Evolutionary conservation across 2,113 vertebrate species (phyloP), one percentile per base, ranked within the genome.

Genomic region (Calonectris borealis): DNA sequence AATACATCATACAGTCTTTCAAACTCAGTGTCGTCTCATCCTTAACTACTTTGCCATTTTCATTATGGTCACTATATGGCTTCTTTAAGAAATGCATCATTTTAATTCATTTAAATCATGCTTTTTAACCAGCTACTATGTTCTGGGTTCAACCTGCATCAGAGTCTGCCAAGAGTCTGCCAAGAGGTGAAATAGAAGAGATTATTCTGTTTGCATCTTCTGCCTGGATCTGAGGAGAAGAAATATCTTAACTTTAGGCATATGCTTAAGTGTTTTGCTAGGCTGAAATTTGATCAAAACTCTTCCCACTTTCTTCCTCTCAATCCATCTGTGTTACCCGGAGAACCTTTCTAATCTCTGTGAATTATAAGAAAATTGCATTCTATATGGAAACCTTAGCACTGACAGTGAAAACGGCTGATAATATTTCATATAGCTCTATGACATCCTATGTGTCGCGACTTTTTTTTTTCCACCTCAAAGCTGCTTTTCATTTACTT

Each of bases 241-340:
- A 93, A 91, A 89, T 76, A 89, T 52, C 71, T 93, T 86, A 92
- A 82, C 82, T 95, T 86, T 76, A 86, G 75, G 84, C 77, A 58
- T 82, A 54, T 80, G 81, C 81, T 68, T 83, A 86, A 89, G 71
- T 85, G 62, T 91, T 96, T 82, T 96, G 78, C 90, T 97, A 91
- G 82, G 86, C 91, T 89, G 88, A 94, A 86, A 84, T 90, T 57
- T 94, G 70, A 85, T 94, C 54, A 72, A 83, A 82, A 54, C 49
- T 97, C 89, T 90, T 95, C 88, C 88, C 58, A 44, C 88, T 91
- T 94, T 76, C 79, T 89, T 91, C 82, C 81, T 90, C 82, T 81
- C 77, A 31, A 40, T 78, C 86, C 79, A 58, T 88, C 85, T 83
- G 79, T 93, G 83, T 77, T 92, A 87, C 89, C 60, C 91, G 62